Base-by-base conservation (phyloP, 2,888 invertebrate species). In the Perdita meconis region DNA sequence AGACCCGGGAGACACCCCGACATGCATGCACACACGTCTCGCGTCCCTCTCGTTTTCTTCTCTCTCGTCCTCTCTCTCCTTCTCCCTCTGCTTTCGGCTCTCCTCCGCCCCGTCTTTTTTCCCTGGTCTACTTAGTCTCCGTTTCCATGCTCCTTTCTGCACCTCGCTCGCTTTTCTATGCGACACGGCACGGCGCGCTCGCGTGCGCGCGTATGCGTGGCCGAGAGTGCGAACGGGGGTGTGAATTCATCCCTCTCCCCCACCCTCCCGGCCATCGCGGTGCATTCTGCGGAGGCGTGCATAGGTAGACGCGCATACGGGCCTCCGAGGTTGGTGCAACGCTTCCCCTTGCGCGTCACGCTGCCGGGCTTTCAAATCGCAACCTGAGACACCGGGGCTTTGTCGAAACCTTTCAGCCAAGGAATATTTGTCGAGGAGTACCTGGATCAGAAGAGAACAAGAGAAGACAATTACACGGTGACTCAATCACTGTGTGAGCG, bases 141-240 rank as follows among this genome's bases (percentile, higher is more conserved):
- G 79, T 80, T 72, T 79, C 77, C 65, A 70, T 65, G 63, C 72
- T 61, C 79, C 74, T 75, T 74, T 68, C 73, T 69, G 68, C 66
- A 44, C 60, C 65, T 69, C 67, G 71, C 40, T 51, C 73, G 64
- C 60, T 74, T 81, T 83, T 83, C 76, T 79, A 60, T 78, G 61
- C 71, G 55, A 44, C 57, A 51, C 30, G 3, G 30, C 6, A 42
- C n/a, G n/a, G n/a, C n/a, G n/a, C n/a, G n/a, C n/a, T n/a, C n/a
- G n/a, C n/a, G n/a, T n/a, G n/a, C n/a, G n/a, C 66, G 69, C 57
- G 78, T 70, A 74, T 69, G 61, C 69, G 75, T 47, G 59, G 73
- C 68, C 68, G 81, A 86, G 81, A 84, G 78, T 80, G 81, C 73
- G 78, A 86, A 82, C 82, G 73, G 65, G 81, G 75, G 84, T 86